These are phyloP conservation scores for Ictidomys tridecemlineatus DNA, from an alignment of 2,113 vertebrate genomes.

Conservation along the genomic window DNA sequence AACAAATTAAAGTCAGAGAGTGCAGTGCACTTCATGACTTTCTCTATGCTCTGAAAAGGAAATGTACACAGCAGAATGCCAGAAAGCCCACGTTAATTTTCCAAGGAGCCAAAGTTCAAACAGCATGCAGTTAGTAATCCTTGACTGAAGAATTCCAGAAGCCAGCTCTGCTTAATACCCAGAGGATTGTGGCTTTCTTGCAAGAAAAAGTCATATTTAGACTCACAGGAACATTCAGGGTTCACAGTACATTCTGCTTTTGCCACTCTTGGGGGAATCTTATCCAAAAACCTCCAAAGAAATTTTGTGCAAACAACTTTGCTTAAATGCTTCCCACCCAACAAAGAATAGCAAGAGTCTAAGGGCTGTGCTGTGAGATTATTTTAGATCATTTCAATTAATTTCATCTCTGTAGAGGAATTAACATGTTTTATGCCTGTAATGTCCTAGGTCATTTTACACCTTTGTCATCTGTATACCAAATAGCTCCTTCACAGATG, in stretches of 20 bases:
- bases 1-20: not conserved
- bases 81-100: conserved; percentile 46
- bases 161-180: conserved; percentile 68
- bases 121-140: conserved; percentile 59
- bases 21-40: conserved; percentile 50
- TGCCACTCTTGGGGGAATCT: not conserved
- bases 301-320: conserved; percentile 34
- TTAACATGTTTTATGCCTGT: not conserved
- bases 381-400: conserved; percentile 52
- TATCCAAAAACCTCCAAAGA: not conserved
- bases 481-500: not conserved
- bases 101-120: conserved; percentile 60
- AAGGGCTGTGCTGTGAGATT: not conserved
- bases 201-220: conserved; percentile 65
- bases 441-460: not conserved
- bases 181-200: conserved; percentile 50
- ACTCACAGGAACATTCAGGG: conserved; percentile 35
- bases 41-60: conserved; percentile 53
- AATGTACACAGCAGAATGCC: not conserved
- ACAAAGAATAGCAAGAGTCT: conserved; percentile 29
- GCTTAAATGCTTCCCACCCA: not conserved
- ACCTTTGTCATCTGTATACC: not conserved
- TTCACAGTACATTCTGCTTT: not conserved
- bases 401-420: conserved; percentile 64
- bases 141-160: conserved; percentile 59